Evolutionary conservation across 2,113 vertebrate species (phyloP).

Genomic region (Monopterus albus): DNA sequence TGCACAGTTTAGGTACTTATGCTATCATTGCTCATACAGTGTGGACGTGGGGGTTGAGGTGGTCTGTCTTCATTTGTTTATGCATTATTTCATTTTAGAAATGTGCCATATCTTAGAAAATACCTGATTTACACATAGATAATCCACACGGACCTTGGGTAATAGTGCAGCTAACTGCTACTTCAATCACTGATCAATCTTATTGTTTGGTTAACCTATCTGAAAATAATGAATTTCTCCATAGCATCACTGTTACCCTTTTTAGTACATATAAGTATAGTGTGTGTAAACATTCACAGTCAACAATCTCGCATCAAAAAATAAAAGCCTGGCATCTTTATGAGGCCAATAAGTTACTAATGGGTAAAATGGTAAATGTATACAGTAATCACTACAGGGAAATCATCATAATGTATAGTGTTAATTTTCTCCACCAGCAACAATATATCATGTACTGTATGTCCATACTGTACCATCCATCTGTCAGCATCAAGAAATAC

Average conservation of each 20-base stretch:
- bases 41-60: not conserved
- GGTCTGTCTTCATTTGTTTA: slow-evolving; percentile 1
- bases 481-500: slow-evolving; percentile 61
- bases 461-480: slow-evolving; percentile 40
- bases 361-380: not conserved
- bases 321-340: not conserved
- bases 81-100: too few species aligned
- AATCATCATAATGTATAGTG: slow-evolving; percentile 6
- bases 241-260: too few species aligned
- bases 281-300: too few species aligned
- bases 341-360: not conserved
- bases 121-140: too few species aligned
- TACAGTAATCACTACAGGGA: slow-evolving; percentile 6
- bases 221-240: too few species aligned
- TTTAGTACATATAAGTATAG: too few species aligned
- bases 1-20: slow-evolving; percentile 9
- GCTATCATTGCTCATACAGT: not conserved
- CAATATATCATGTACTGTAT: slow-evolving; percentile 28
- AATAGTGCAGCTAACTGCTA: too few species aligned
- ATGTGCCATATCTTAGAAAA: too few species aligned
- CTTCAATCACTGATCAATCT: too few species aligned
- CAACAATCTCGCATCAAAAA: slow-evolving; percentile 10
- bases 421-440: slow-evolving; percentile 29
- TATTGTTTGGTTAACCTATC: not conserved
- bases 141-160: too few species aligned